Conservation (phyloP, 2,113 vertebrate species). For the Petrocephalus zakoni region DNA sequence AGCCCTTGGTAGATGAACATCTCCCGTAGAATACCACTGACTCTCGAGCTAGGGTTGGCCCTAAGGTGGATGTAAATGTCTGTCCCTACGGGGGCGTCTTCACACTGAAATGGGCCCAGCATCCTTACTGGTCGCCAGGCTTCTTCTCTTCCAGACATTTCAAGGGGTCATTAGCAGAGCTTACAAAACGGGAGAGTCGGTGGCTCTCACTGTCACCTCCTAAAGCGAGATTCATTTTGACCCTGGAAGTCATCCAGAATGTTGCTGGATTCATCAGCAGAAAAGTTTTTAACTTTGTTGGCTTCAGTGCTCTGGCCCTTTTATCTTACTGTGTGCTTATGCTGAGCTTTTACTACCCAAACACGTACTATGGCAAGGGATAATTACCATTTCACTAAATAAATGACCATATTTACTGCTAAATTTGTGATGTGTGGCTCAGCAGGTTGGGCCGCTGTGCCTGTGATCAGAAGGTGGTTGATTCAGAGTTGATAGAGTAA, state of each 20-base stretch:
- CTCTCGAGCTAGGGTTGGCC: not conserved
- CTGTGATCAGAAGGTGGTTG: no score
- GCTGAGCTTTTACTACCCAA: no score
- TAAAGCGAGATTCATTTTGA: no score
- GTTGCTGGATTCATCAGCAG: not conserved
- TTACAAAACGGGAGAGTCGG: not conserved
- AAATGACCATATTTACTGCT: no score
- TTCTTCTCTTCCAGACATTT: not conserved
- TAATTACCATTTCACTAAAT: no score
- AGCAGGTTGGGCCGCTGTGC: no score
- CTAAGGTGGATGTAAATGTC: no score
- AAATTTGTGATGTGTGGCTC: no score
- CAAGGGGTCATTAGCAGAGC: not conserved
- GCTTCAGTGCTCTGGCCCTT: not conserved
- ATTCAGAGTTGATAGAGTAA: no score
- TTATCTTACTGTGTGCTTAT: no score
- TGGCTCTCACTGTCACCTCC: not conserved
- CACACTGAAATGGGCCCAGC: not conserved
- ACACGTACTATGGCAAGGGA: no score
- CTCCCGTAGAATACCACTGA: not conserved
- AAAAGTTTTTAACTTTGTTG: not conserved
- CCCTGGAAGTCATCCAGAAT: not conserved
- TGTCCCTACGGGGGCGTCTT: not conserved
- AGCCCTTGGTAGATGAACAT: not conserved
- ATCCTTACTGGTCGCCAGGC: not conserved